Conservation (phyloP, 2,797 vertebrate species). For the Enteromius paludinosus region DNA sequence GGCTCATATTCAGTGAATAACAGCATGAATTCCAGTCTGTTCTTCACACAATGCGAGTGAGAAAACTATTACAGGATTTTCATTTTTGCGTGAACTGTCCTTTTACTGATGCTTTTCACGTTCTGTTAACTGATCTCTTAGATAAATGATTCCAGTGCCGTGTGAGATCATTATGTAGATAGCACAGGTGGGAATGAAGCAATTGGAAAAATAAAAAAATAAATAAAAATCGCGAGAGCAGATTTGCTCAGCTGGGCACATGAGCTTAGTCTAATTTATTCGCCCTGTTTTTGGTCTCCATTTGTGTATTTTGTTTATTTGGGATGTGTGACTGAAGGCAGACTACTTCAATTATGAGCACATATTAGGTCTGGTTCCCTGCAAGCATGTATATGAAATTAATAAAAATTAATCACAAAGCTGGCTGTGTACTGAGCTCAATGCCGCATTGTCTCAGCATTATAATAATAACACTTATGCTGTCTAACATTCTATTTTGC, state of each 20-base stretch:
- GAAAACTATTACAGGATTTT: neutral
- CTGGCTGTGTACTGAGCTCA: neutral
- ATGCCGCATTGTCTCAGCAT: constrained; percentile 16
- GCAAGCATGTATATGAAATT: constrained; percentile 21
- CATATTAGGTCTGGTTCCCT: constrained; percentile 3
- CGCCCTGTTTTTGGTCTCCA: constrained; percentile 1
- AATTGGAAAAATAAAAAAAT: neutral
- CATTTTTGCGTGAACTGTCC: neutral
- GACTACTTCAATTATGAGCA: constrained; percentile 27
- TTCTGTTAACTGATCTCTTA: constrained; percentile 28
- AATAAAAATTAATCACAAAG: constrained; percentile 8
- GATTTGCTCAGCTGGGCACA: constrained; percentile 48
- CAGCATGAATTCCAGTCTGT: neutral
- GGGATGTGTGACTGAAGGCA: constrained; percentile 14
- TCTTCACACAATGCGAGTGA: constrained; percentile 4
- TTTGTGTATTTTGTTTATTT: constrained; percentile 41
- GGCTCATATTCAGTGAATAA: neutral
- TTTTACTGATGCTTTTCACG: neutral
- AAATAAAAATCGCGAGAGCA: neutral
- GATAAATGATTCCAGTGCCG: constrained; percentile 32
- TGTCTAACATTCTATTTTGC: constrained; percentile 5
- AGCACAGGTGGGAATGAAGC: constrained; percentile 43
- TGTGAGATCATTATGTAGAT: constrained; percentile 45
- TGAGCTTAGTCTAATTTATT: constrained; percentile 38
- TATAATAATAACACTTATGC: constrained; percentile 13